Base-by-base conservation (phyloP, 1,140 invertebrate genomes). In the Drosophila tropicalis region DNA sequence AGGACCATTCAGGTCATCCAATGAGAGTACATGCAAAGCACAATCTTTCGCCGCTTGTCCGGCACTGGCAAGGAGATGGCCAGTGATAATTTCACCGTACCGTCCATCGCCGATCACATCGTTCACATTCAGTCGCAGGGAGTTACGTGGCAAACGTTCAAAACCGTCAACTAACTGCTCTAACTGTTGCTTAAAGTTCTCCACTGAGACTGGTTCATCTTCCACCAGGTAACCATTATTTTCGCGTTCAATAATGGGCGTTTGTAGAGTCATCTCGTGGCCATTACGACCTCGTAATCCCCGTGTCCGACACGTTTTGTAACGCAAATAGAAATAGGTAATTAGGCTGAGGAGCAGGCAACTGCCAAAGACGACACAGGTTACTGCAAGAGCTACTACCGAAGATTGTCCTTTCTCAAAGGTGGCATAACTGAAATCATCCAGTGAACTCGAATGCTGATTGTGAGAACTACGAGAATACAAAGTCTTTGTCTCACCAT, bases 181-280 rank as follows among this genome's bases (percentile, higher is more conserved):
- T 19, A 92, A 44, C 82, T 95, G 95, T 65, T 95, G 93, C 86
- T 96, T 96, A 41, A 97, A 92, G 79, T 94, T 95, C 70, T 96
- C 94, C 91, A 93, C 92, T n/a, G 84, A 71, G 1, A 79, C 72
- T 57, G 94, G 79, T 60, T 96, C 94, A 73, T 95, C 96, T 72
- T 97, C 96, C 19, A 95, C 94, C 17, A 96, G 93, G 78, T 96
- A 96, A 0, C 94, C 95, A 73, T 95, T 93, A 75, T 96, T 96
- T 91, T 95, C 95, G 92, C 95, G 93, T 89, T 95, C 95, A 32
- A 95, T 93, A 19, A 95, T 93, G 0, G 95, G 94, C 34, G 94
- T 94, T 81, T 95, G 95, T 34, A 95, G 83, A 0, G 95, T 95
- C 80, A 96, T 92, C 86, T 95, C 95, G 77, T 95, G 95, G 34